Evolutionary conservation across 2,888 invertebrate species (phyloP).

Genomic region (Nemurella pictetii): DNA sequence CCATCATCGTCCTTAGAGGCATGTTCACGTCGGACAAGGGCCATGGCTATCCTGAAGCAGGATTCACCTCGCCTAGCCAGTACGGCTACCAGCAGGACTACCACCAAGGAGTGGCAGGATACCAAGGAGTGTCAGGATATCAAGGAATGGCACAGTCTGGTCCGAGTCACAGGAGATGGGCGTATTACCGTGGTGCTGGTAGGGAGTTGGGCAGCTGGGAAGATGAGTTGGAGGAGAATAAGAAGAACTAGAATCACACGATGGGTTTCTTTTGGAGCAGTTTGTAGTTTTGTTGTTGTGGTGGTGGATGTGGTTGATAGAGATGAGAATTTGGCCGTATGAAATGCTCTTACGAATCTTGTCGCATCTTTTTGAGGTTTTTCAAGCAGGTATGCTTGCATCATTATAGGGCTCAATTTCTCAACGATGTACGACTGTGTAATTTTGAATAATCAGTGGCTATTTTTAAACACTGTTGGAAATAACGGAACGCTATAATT

Average conservation of each 20-base stretch:
- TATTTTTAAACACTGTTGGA: too few relatives aligned
- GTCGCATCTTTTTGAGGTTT: too few relatives aligned
- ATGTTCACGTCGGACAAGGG: constrained; percentile 35
- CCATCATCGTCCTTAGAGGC: constrained; percentile 46
- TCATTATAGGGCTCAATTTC: too few relatives aligned
- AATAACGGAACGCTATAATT: too few relatives aligned
- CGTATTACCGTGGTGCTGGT: constrained; percentile 18
- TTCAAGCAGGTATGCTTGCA: too few relatives aligned
- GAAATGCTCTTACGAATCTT: too few relatives aligned
- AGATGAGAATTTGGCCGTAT: too few relatives aligned
- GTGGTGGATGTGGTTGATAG: background rate
- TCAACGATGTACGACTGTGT: too few relatives aligned
- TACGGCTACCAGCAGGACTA: background rate
- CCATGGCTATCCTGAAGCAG: background rate
- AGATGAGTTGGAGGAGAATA: background rate
- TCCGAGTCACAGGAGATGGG: constrained; percentile 15
- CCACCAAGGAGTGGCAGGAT: background rate
- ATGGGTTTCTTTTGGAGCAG: too few relatives aligned
- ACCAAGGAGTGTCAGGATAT: background rate
- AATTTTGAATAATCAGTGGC: too few relatives aligned
- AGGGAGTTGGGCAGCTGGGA: constrained; percentile 18
- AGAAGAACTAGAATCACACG: background rate
- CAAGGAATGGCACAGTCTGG: background rate
- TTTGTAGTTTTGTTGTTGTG: background rate
- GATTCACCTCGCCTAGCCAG: background rate